Evolutionary conservation across 2,113 vertebrate species (phyloP).

Genomic region (Ceratotherium simum): DNA sequence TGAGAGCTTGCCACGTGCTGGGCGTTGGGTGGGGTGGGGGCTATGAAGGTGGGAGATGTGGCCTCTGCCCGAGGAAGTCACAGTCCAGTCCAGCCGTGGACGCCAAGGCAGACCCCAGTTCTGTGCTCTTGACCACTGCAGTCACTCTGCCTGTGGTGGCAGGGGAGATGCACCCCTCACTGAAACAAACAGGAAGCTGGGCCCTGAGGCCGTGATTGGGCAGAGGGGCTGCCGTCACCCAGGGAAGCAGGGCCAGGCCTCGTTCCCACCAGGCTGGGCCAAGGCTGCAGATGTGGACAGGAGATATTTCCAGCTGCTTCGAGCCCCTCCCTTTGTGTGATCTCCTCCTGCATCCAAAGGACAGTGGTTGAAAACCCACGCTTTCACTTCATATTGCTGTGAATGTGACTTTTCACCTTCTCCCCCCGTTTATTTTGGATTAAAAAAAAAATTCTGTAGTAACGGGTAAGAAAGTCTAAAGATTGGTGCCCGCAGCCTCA

Average conservation of each 20-base stretch:
- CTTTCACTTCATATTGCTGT: not conserved
- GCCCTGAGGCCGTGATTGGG: not conserved
- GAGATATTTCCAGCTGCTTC: not conserved
- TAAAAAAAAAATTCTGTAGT: not conserved
- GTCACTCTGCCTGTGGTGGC: not conserved
- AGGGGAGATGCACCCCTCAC: not conserved
- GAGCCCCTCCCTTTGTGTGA: not conserved
- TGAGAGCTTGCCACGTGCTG: not conserved
- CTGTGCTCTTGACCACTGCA: not conserved
- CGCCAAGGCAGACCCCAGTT: not conserved
- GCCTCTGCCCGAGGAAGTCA: not conserved
- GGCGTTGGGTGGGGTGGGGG: not conserved
- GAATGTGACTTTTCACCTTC: not conserved
- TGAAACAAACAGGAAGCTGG: not conserved
- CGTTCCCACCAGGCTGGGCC: not conserved
- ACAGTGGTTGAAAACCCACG: not conserved
- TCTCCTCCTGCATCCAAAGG: not conserved
- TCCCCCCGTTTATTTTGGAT: slow-evolving; percentile 24
- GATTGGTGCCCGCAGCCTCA: not conserved
- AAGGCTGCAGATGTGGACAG: not conserved
- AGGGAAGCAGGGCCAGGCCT: not conserved
- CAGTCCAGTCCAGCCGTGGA: not conserved
- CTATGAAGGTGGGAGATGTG: not conserved
- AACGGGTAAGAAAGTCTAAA: not conserved
- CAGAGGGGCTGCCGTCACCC: not conserved